These are phyloP conservation scores for Mormyrops attenuatus DNA, from an alignment of 2,797 vertebrate species.

Conservation along the genomic window DNA sequence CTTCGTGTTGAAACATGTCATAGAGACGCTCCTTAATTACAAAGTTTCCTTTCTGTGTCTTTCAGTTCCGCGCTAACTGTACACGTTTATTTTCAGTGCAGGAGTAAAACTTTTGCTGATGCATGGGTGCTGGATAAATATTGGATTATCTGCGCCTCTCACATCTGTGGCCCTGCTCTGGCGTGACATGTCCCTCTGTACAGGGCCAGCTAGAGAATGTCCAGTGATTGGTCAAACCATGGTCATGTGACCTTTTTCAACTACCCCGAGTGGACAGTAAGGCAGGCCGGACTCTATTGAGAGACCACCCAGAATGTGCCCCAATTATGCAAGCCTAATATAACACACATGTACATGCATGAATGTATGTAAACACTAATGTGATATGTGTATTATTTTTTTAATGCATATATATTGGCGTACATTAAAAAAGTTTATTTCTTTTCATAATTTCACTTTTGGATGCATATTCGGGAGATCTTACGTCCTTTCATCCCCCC, in stretches of 20 bases:
- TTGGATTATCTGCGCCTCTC: background rate
- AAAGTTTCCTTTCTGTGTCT: background rate
- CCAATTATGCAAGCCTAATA: background rate
- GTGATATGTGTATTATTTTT: background rate
- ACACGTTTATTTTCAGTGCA: background rate
- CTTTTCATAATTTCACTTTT: background rate
- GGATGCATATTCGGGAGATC: background rate
- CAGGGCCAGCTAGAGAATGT: background rate
- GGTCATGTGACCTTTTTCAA: constrained; percentile 56
- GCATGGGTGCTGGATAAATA: constrained; percentile 2
- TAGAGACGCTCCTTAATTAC: background rate
- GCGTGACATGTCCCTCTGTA: background rate
- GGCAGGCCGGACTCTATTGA: background rate
- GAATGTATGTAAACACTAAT: background rate
- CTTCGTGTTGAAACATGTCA: constrained; percentile 1
- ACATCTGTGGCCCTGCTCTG: background rate
- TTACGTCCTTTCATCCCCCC: constrained; percentile 29
- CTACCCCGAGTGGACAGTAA: constrained; percentile 61
- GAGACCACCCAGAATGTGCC: background rate
- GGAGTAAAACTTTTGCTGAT: background rate
- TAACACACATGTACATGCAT: background rate
- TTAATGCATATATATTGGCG: background rate
- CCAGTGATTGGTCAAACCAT: constrained; percentile 45
- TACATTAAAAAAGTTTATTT: background rate
- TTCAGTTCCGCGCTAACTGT: background rate